Evolutionary conservation across 2,888 invertebrate genomes (phyloP).

Genomic region (Cyclophora albipunctata): DNA sequence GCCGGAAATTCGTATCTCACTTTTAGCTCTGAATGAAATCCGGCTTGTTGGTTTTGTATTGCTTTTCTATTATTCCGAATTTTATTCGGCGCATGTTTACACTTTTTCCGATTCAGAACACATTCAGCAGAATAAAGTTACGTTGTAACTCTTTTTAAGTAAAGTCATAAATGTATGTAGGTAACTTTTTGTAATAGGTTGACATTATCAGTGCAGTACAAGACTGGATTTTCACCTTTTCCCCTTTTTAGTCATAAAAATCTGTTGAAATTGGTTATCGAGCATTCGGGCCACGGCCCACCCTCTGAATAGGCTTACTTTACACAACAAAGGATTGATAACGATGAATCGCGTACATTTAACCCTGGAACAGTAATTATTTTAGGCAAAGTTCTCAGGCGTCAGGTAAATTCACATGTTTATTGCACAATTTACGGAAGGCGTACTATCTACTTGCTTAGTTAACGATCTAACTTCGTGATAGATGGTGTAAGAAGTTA

Average conservation of each 20-base stretch:
- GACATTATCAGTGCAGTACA: conserved; percentile 24
- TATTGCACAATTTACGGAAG: conserved; percentile 30
- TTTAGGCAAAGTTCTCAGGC: conserved; percentile 7
- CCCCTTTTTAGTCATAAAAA: conserved; percentile 32
- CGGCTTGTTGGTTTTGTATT: too few species aligned
- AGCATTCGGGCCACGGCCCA: conserved; percentile 38
- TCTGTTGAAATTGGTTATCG: conserved; percentile 41
- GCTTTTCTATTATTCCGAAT: background rate
- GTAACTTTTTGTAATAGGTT: conserved; percentile 23
- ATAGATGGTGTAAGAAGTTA: conserved; percentile 30
- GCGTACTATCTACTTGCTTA: conserved; percentile 34
- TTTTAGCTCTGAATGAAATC: too few species aligned
- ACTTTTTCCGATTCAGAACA: conserved; percentile 4
- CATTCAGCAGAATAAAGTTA: too few species aligned
- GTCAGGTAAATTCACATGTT: conserved; percentile 24
- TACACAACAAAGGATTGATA: conserved; percentile 44
- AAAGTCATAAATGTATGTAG: background rate
- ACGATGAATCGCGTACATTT: conserved; percentile 29
- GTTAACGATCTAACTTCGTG: conserved; percentile 39
- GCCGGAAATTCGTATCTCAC: too few species aligned
- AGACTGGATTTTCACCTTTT: conserved; percentile 37
- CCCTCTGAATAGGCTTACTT: conserved; percentile 35
- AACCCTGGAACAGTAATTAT: conserved; percentile 11
- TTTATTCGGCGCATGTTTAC: conserved; percentile 10
- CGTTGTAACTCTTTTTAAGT: too few species aligned